A percentile compares a stretch with the other conserved stretches of the same genome.
Evolutionary conservation across 1,140 invertebrate genomes (phyloP).

Genomic region (Melitaea cinxia): DNA sequence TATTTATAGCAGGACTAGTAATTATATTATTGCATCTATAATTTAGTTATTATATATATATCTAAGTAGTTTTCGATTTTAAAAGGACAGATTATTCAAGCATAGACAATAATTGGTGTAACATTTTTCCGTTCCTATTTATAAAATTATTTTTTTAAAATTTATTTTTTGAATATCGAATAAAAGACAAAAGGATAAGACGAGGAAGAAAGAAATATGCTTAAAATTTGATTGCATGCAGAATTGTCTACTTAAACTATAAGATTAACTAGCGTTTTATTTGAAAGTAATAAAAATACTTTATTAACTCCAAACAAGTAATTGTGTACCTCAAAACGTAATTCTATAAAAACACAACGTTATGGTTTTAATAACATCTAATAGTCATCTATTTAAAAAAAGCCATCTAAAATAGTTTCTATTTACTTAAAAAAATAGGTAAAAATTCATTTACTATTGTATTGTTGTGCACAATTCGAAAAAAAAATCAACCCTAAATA

Average conservation of each 20-base stretch:
- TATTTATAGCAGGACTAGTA: constrained; percentile 2
- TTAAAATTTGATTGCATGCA: no score
- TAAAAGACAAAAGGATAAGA: background rate
- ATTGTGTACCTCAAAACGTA: no score
- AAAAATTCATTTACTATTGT: background rate
- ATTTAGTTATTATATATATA: background rate
- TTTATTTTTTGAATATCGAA: background rate
- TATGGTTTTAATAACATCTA: no score
- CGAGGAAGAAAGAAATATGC: background rate
- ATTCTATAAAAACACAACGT: no score
- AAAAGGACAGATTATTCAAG: background rate
- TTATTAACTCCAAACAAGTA: no score
- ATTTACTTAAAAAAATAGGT: no score
- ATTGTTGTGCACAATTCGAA: background rate
- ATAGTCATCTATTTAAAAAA: no score
- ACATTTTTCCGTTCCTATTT: background rate
- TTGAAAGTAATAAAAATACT: no score
- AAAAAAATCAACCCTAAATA: background rate
- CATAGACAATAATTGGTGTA: background rate
- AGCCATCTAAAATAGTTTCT: no score
- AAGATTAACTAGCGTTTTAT: no score
- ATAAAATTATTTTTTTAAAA: background rate
- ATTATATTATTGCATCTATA: constrained; percentile 16
- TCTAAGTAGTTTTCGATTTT: background rate
- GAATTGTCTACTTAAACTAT: no score